Evolutionary conservation across 2,888 invertebrate species (phyloP).

Genomic region (Ormyrus nitidulus): DNA sequence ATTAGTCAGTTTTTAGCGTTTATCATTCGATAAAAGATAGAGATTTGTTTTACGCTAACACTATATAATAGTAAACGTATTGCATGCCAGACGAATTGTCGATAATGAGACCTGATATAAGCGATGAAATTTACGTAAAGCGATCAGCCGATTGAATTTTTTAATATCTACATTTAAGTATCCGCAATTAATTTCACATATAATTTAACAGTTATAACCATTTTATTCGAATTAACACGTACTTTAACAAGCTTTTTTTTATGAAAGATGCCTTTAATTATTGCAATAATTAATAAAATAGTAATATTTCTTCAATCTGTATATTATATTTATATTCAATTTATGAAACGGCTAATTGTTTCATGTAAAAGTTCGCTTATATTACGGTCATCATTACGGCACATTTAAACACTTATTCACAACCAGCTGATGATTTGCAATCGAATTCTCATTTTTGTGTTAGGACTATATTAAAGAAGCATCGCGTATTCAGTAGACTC

Average conservation of each 20-base stretch:
- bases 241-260: too few relatives aligned
- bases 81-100: conserved; percentile 35
- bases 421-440: conserved; percentile 72
- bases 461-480: conserved; percentile 36
- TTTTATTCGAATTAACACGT: too few relatives aligned
- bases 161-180: too few relatives aligned
- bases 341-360: conserved; percentile 2
- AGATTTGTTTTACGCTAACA: conserved; percentile 10
- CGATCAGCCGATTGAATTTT: background rate
- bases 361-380: conserved; percentile 55
- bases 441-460: conserved; percentile 52
- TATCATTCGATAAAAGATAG: conserved; percentile 10
- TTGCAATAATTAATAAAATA: background rate
- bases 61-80: conserved; percentile 25
- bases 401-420: conserved; percentile 69
- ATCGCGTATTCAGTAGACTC: conserved; percentile 7
- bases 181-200: too few relatives aligned
- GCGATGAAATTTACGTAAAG: conserved; percentile 2
- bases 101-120: conserved; percentile 14
- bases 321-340: background rate
- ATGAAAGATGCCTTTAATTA: too few relatives aligned
- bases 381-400: conserved; percentile 55
- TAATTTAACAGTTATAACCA: too few relatives aligned
- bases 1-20: conserved; percentile 17
- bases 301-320: too few relatives aligned